phyloP scores from a whole-genome alignment of 2,797 vertebrate genomes.

The Emys orbicularis region DNA sequence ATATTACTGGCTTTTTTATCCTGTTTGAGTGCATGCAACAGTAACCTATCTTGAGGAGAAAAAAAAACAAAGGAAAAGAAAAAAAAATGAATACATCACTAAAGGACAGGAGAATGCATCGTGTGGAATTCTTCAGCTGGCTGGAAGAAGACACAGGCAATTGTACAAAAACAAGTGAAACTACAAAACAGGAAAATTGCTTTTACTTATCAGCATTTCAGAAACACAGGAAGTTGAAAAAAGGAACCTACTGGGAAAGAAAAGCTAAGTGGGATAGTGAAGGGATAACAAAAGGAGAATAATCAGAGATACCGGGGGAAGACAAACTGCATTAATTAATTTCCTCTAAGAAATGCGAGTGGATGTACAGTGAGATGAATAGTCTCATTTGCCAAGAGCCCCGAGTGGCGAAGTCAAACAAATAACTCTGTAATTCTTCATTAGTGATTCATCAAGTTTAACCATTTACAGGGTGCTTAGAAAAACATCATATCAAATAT shows the following conservation, averaged over 20 bases:
- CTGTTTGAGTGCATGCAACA: not conserved
- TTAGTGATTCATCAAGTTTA: constrained; percentile 74
- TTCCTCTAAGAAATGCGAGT: constrained; percentile 67
- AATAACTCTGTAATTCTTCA: constrained; percentile 73
- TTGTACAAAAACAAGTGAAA: constrained; percentile 34
- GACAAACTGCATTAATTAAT: constrained; percentile 75
- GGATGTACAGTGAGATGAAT: constrained; percentile 70
- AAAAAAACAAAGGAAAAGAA: constrained; percentile 25
- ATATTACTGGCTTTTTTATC: not conserved
- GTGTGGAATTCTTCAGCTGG: constrained; percentile 17
- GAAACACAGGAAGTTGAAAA: constrained; percentile 45
- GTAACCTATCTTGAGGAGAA: constrained; percentile 1
- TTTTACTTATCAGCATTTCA: constrained; percentile 29
- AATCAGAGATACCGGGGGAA: constrained; percentile 67
- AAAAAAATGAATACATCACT: constrained; percentile 46
- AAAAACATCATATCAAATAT: not conserved
- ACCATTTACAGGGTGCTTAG: constrained; percentile 46
- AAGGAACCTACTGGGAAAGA: constrained; percentile 10
- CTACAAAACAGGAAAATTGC: constrained; percentile 51
- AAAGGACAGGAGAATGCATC: not conserved
- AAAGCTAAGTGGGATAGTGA: constrained; percentile 42
- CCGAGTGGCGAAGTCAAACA: constrained; percentile 76
- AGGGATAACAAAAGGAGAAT: constrained; percentile 54
- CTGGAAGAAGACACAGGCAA: constrained; percentile 14
- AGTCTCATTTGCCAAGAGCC: constrained; percentile 71